Evolutionary conservation across 1,140 invertebrate genomes (phyloP), one percentile per base, ranked within the genome.

Genomic region (Sesamia nonagrioides): DNA sequence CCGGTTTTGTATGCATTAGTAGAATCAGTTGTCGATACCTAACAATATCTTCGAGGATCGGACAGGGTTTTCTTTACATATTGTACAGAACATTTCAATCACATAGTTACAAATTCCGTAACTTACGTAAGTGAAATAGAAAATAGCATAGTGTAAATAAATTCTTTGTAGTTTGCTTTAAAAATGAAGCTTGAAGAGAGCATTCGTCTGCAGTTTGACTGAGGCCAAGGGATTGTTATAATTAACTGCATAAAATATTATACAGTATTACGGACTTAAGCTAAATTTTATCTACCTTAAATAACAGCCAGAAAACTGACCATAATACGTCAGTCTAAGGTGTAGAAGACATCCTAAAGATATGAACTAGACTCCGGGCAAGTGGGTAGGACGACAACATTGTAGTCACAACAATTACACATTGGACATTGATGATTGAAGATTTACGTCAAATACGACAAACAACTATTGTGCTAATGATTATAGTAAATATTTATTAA

Each of bases 291-390:
- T 48, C 63, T 48, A 66, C 61, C 40, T 66, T 42, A 56, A 56
- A 56, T 45, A 68, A 68, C 18, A 68, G 63, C 42, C 63, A 68
- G 42, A 68, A 68, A 18, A 68, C 63, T 68, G 63, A 50, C 63
- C 27, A 13, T n/a, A 48, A 48, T 48, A 50, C 18, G 61, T 66
- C 61, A 66, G 61, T 66, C 40, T 21, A 66, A 45, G 17, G 37
- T 21, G n/a, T n/a, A 66, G 40, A 21, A 45, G 40, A 66, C 37
- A 21, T 45, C 61, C 37, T 66, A 45, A 45, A 66, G 37, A 66
- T 66, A 66, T 45, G 40, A 17, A 66, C 37, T 42, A 35, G 61
- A 13, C 56, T 27, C 21, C 52, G 17, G 17, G 1, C 27, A 17
- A 40, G n/a, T n/a, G 60, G 35, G 9, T 33, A 61, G 27, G 2